A percentile compares a stretch with the other conserved stretches of the same genome.
phyloP scores from a whole-genome alignment of 2,888 invertebrate species.

The Pimpla rufipes region DNA sequence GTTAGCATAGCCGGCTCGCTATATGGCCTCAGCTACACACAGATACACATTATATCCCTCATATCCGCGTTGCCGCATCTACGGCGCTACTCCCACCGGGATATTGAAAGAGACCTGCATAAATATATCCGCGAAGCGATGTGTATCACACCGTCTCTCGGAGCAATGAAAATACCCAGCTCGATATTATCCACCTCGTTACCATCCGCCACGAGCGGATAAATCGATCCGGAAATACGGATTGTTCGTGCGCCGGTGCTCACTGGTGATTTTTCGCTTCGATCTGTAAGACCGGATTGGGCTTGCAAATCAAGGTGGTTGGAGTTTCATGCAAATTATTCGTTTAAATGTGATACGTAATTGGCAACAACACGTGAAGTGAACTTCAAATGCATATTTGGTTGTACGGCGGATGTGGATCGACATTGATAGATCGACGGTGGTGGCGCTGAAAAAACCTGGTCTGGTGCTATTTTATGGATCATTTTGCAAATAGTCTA shows the following conservation, averaged over 20 bases:
- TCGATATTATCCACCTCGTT: conserved; percentile 13
- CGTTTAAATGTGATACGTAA: too few species aligned
- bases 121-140: conserved; percentile 39
- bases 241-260: not conserved
- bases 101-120: conserved; percentile 59
- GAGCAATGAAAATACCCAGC: conserved; percentile 2
- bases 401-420: too few species aligned
- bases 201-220: not conserved
- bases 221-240: conserved; percentile 34
- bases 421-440: too few species aligned
- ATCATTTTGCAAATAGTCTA: too few species aligned
- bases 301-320: too few species aligned
- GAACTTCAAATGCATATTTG: too few species aligned
- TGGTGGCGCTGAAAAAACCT: too few species aligned
- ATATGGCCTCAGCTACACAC: not conserved
- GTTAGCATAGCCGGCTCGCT: conserved; percentile 41
- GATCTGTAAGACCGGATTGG: too few species aligned
- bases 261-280: too few species aligned
- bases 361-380: too few species aligned
- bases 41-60: not conserved
- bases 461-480: too few species aligned
- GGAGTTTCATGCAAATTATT: too few species aligned
- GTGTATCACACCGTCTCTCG: conserved; percentile 29
- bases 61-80: not conserved
- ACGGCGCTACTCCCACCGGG: conserved; percentile 14